Conservation (phyloP, 1,140 invertebrate genomes). For the Ooceraea biroi region DNA sequence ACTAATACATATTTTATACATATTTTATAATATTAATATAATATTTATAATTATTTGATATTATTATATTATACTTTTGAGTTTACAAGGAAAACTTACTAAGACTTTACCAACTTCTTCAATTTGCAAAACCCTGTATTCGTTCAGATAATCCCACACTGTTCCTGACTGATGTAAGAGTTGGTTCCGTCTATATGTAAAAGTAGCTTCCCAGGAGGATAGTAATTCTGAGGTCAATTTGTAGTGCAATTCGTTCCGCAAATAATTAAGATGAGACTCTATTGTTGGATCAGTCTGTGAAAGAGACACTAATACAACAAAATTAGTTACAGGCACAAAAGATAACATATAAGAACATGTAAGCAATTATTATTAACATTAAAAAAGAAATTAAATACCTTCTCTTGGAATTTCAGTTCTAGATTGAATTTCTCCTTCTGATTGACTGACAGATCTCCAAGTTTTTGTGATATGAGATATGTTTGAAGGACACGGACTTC, state of each 20-base stretch:
- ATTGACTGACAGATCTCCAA: neutral
- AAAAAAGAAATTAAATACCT: constrained; percentile 5
- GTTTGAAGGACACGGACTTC: neutral
- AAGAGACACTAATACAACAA: constrained; percentile 15
- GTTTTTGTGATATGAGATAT: neutral
- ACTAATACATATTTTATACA: neutral
- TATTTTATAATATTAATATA: constrained; percentile 1
- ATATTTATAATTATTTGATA: neutral
- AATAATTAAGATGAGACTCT: neutral
- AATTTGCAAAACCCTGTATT: constrained; percentile 2
- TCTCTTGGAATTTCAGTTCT: neutral
- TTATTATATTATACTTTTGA: neutral
- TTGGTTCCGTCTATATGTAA: neutral
- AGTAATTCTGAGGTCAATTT: constrained; percentile 2
- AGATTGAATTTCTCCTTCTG: neutral
- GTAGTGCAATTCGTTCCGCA: neutral
- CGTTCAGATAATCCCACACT: constrained; percentile 15
- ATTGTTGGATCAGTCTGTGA: neutral
- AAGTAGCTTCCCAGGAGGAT: constrained; percentile 16
- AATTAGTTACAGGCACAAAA: neutral
- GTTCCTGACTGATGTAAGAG: neutral
- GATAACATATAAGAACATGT: neutral
- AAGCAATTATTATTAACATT: neutral
- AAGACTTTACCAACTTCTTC: neutral
- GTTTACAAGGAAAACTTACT: constrained; percentile 9